Conservation (phyloP, 1,140 invertebrate genomes). For the Brachionus sp. region DNA sequence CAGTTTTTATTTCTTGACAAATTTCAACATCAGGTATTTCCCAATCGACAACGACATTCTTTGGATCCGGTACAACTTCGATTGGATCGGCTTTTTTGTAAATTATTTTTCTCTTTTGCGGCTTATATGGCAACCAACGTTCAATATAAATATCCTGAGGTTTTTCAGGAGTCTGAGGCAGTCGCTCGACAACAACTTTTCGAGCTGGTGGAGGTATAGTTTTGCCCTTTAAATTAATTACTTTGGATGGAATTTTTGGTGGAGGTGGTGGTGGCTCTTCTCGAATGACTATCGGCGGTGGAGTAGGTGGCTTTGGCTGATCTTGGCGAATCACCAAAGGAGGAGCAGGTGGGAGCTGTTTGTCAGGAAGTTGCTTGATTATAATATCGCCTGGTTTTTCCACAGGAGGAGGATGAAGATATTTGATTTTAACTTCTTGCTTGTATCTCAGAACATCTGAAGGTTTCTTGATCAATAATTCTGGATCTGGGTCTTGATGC, state of each 20-base stretch:
- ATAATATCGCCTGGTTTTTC: conserved; percentile 20
- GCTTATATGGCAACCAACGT: conserved; percentile 46
- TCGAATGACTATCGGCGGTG: conserved; percentile 2
- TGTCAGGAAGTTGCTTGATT: conserved; percentile 6
- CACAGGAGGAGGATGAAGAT: not conserved
- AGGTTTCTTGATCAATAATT: conserved; percentile 25
- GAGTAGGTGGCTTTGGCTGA: not conserved
- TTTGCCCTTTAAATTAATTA: conserved; percentile 21
- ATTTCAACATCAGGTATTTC: not conserved
- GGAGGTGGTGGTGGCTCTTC: conserved; percentile 30
- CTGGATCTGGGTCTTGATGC: conserved; percentile 28
- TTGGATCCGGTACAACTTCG: not conserved
- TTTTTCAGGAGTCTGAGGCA: conserved; percentile 15
- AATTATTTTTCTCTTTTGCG: conserved; percentile 31
- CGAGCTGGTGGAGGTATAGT: conserved; percentile 35
- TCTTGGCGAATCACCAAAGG: conserved; percentile 16
- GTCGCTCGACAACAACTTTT: conserved; percentile 42
- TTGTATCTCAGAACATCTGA: not conserved
- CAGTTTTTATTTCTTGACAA: conserved; percentile 3
- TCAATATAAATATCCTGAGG: conserved; percentile 35
- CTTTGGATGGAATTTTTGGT: conserved; percentile 26
- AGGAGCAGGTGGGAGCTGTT: not conserved
- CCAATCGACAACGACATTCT: conserved; percentile 13
- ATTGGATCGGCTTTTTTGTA: conserved; percentile 10
- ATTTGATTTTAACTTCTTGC: conserved; percentile 39